Percentiles rank a stretch among this genome's conserved stretches.
Evolutionary conservation across 2,797 vertebrate species (phyloP).

Genomic region (Argyrosomus regius): DNA sequence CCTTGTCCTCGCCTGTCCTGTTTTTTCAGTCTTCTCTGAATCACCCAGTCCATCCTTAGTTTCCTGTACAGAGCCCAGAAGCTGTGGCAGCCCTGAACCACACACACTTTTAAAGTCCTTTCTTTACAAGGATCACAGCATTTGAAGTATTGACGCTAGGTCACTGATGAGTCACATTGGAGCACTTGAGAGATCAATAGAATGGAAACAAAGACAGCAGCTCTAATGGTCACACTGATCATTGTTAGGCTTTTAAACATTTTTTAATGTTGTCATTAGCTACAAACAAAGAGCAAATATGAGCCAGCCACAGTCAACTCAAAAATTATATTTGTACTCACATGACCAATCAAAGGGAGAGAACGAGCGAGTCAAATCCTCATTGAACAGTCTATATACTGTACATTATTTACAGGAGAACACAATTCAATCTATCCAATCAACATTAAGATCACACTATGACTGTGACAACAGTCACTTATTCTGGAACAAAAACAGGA

Average conservation of each 20-base stretch:
- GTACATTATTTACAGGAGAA: not conserved
- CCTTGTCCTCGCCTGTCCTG: slow-evolving; percentile 41
- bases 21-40: slow-evolving; percentile 39
- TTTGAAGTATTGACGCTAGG: slow-evolving; percentile 40
- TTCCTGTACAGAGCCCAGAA: slow-evolving; percentile 26
- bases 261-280: not conserved
- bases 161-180: slow-evolving; percentile 33
- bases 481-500: not conserved
- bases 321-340: no score
- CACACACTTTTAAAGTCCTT: slow-evolving; percentile 16
- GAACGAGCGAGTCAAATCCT: no score
- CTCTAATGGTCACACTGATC: slow-evolving; percentile 32
- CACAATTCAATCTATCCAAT: no score
- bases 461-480: not conserved
- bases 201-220: slow-evolving; percentile 29
- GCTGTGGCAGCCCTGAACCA: slow-evolving; percentile 7
- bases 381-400: no score
- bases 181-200: slow-evolving; percentile 44
- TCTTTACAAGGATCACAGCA: slow-evolving; percentile 19
- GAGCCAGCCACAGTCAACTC: not conserved
- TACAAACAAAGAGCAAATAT: slow-evolving; percentile 5
- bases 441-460: not conserved
- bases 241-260: not conserved
- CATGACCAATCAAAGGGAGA: no score
- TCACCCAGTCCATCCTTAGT: slow-evolving; percentile 27